These are phyloP conservation scores for Sebastes nivosus DNA, from an alignment of 2,797 vertebrate genomes.

Conservation along the genomic window DNA sequence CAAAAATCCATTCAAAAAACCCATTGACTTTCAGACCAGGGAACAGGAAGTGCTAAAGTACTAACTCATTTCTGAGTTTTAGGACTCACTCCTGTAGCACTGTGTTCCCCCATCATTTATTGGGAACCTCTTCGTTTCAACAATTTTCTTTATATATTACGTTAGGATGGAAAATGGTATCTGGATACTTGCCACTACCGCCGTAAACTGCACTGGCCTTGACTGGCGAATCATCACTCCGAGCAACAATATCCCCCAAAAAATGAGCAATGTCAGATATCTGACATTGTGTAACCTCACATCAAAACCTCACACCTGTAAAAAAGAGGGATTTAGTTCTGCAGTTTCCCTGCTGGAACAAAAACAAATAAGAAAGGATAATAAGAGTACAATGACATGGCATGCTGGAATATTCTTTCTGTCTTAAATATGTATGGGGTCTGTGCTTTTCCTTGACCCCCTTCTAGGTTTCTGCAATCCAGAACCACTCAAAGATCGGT, in stretches of 20 bases:
- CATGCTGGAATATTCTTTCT: neutral
- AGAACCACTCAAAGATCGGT: constrained; percentile 23
- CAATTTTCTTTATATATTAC: neutral
- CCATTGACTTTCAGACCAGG: too few species aligned
- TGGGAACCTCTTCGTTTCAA: neutral
- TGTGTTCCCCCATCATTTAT: neutral
- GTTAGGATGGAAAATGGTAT: neutral
- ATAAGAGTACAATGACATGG: neutral
- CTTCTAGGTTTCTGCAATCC: neutral
- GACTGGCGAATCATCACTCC: neutral
- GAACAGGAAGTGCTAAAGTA: too few species aligned
- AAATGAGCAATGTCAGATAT: neutral
- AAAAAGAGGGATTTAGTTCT: neutral
- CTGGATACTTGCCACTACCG: neutral
- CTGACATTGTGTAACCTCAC: neutral
- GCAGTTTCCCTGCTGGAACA: neutral
- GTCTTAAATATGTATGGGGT: constrained; percentile 19
- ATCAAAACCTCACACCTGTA: neutral
- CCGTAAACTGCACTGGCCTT: neutral
- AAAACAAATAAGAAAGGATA: neutral
- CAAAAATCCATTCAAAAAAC: too few species aligned
- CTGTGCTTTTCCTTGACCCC: constrained; percentile 19
- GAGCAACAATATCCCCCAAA: neutral
- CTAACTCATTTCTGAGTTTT: too few species aligned
- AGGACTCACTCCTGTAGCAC: too few species aligned